These are phyloP conservation scores for Laspeyria flexula DNA, from an alignment of 2,888 invertebrate genomes.

Conservation along the genomic window DNA sequence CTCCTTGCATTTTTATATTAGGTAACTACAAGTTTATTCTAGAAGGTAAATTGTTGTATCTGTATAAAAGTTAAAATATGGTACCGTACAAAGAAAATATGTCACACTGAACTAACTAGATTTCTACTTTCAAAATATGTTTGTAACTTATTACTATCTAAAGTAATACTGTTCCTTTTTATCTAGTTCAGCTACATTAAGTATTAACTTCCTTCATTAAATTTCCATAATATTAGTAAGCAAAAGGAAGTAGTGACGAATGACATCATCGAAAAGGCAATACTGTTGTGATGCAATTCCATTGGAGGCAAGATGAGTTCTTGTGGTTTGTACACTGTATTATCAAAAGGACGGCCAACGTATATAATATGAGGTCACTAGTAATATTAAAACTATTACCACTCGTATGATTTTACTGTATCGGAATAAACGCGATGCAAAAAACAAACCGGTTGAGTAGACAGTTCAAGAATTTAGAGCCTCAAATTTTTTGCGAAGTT, in stretches of 20 bases:
- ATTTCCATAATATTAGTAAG: constrained; percentile 16
- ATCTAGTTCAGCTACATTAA: background rate
- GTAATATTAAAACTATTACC: constrained; percentile 33
- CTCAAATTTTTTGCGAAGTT: background rate
- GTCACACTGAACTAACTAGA: too few relatives aligned
- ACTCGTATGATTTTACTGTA: constrained; percentile 41
- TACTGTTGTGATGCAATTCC: constrained; percentile 48
- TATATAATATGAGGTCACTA: constrained; percentile 37
- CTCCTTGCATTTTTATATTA: constrained; percentile 22
- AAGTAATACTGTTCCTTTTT: background rate
- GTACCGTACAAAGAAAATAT: too few relatives aligned
- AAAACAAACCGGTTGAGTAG: constrained; percentile 31
- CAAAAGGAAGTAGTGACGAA: constrained; percentile 26
- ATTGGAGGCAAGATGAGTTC: constrained; percentile 21
- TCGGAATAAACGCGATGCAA: background rate
- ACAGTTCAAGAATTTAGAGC: constrained; percentile 19
- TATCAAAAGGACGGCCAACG: constrained; percentile 29
- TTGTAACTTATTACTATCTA: background rate
- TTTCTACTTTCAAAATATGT: too few relatives aligned
- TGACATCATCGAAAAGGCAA: constrained; percentile 42
- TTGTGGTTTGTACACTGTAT: constrained; percentile 22
- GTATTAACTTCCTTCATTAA: constrained; percentile 1
- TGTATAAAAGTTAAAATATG: too few relatives aligned
- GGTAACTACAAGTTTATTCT: background rate
- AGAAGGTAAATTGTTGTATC: background rate